These are phyloP conservation scores for Leptinotarsa tumamoca DNA, from an alignment of 2,888 invertebrate genomes.

Conservation along the genomic window DNA sequence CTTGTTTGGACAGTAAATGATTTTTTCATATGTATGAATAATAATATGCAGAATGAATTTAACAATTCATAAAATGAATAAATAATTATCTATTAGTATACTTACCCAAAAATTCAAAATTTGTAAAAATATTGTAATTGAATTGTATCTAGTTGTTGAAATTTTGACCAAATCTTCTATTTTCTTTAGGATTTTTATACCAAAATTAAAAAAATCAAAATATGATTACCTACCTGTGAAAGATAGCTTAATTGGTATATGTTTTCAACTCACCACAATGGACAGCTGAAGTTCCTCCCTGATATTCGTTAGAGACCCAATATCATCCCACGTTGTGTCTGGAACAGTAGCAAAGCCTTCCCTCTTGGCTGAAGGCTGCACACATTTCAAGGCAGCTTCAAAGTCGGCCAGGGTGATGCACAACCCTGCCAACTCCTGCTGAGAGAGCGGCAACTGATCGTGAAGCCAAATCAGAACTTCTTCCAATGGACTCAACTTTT, in stretches of 20 bases:
- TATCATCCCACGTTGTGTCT: conserved; percentile 96
- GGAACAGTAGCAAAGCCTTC: conserved; percentile 99
- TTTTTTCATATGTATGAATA: too few relatives aligned
- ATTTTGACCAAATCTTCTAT: too few relatives aligned
- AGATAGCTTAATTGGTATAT: not conserved
- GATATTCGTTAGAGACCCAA: conserved; percentile 91
- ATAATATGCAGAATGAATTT: too few relatives aligned
- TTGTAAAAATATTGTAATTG: too few relatives aligned
- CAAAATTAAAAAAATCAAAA: too few relatives aligned
- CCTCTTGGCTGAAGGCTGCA: conserved; percentile 93
- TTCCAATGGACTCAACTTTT: conserved; percentile 60
- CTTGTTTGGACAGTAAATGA: too few relatives aligned
- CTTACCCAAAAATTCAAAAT: too few relatives aligned
- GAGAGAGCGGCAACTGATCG: conserved; percentile 72
- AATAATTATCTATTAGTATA: too few relatives aligned
- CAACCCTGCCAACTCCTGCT: conserved; percentile 74
- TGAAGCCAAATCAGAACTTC: conserved; percentile 77
- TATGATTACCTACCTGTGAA: not conserved
- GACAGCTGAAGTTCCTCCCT: conserved; percentile 91
- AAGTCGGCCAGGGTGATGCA: conserved; percentile 83
- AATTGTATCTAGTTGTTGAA: too few relatives aligned
- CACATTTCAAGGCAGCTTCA: conserved; percentile 78
- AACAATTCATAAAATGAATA: too few relatives aligned
- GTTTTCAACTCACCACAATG: conserved; percentile 76
- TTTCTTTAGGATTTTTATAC: too few relatives aligned